Percentiles rank a stretch among this genome's conserved stretches.
phyloP scores from a whole-genome alignment of 2,797 vertebrate species.

The Molossus molossus region DNA sequence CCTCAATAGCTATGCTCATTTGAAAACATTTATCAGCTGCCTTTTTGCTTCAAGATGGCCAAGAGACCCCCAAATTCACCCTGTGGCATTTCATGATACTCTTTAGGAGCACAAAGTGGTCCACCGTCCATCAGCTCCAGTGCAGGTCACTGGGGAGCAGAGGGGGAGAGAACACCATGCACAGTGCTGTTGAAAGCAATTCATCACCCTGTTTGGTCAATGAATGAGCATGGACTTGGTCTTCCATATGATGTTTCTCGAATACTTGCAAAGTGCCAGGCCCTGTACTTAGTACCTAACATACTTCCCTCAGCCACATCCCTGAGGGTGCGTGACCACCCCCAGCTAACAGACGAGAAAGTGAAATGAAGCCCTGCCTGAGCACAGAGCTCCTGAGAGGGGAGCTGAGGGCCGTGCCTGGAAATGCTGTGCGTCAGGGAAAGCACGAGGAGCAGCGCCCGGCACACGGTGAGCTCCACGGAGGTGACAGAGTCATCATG shows the following conservation, averaged over 20 bases:
- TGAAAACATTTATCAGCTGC: neutral
- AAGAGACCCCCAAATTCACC: neutral
- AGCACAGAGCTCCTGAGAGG: neutral
- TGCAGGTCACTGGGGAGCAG: neutral
- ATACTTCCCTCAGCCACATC: rapidly evolving
- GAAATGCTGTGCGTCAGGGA: rapidly evolving
- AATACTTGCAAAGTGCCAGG: neutral
- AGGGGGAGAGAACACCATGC: neutral
- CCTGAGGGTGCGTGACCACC: rapidly evolving
- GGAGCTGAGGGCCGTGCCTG: rapidly evolving
- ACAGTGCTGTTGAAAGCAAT: neutral
- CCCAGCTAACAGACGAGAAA: neutral
- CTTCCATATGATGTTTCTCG: rapidly evolving
- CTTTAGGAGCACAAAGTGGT: neutral
- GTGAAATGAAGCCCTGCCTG: neutral
- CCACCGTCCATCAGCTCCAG: neutral
- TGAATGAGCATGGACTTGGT: neutral
- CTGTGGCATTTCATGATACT: neutral
- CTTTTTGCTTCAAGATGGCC: neutral
- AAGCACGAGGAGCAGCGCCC: rapidly evolving
- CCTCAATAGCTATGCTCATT: neutral
- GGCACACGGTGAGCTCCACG: rapidly evolving
- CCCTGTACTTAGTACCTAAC: neutral
- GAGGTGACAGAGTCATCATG: neutral
- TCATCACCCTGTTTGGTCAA: neutral